Evolutionary conservation across 2,888 invertebrate genomes (phyloP).

Genomic region (Cryptophagus acutangulus): DNA sequence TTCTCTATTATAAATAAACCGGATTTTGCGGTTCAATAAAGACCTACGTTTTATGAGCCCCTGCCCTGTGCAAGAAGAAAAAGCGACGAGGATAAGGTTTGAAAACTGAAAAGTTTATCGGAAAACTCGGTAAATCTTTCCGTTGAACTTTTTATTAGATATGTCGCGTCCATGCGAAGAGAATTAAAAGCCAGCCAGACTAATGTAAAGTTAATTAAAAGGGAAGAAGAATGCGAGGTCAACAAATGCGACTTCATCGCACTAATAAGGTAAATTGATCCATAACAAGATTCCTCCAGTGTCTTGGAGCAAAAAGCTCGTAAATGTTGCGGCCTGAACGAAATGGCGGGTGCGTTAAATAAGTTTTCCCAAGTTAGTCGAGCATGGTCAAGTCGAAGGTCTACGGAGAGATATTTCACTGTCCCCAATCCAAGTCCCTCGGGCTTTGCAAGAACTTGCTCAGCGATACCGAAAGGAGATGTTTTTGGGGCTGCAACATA

Average conservation of each 20-base stretch:
- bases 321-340: too few species aligned
- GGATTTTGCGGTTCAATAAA: slow-evolving; percentile 7
- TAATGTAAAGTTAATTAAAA: too few species aligned
- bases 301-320: not conserved
- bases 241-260: not conserved
- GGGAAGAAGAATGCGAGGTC: not conserved
- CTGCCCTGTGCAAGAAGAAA: not conserved
- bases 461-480: too few species aligned
- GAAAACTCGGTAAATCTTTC: not conserved
- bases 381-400: not conserved
- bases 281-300: slow-evolving; percentile 3
- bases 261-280: slow-evolving; percentile 3
- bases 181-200: too few species aligned
- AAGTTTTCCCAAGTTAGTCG: slow-evolving; percentile 2
- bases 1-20: slow-evolving; percentile 5
- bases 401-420: slow-evolving; percentile 2
- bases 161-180: not conserved
- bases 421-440: not conserved
- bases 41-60: slow-evolving; percentile 4
- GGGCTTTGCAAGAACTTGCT: too few species aligned
- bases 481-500: too few species aligned
- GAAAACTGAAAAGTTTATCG: not conserved
- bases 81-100: not conserved
- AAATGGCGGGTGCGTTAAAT: not conserved
- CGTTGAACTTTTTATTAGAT: not conserved